Conservation (phyloP, 2,797 vertebrate genomes). For the Sebastes vulpes region DNA sequence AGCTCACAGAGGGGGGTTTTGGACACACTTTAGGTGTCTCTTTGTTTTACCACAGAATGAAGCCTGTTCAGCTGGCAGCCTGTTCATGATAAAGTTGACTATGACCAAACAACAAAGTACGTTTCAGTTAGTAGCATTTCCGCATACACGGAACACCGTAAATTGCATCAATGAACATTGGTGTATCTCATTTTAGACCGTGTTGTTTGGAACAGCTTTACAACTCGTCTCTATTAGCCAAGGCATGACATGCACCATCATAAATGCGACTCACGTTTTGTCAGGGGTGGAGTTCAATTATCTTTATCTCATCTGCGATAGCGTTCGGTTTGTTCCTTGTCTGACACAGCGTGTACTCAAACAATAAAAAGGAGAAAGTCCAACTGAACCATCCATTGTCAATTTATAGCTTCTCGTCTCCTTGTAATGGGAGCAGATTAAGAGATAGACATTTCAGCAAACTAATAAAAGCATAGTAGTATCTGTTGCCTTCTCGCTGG, state of each 20-base stretch:
- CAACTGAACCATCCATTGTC: neutral
- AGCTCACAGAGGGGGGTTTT: neutral
- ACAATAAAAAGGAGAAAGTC: constrained; percentile 47
- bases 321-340: neutral
- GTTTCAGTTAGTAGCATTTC: neutral
- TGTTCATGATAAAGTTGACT: neutral
- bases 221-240: neutral
- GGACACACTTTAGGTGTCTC: neutral
- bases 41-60: neutral
- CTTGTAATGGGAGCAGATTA: neutral
- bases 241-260: no score
- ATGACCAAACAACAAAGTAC: neutral
- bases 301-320: constrained; percentile 52
- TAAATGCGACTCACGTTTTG: neutral
- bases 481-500: neutral
- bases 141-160: neutral
- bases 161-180: neutral
- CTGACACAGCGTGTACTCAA: neutral
- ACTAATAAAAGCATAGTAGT: neutral
- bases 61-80: neutral
- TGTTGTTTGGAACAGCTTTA: neutral
- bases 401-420: neutral
- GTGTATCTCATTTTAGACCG: neutral
- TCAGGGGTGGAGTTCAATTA: constrained; percentile 31
- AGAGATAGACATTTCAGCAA: neutral